Conservation (phyloP, 2,113 vertebrate species). For the Numida meleagris region DNA sequence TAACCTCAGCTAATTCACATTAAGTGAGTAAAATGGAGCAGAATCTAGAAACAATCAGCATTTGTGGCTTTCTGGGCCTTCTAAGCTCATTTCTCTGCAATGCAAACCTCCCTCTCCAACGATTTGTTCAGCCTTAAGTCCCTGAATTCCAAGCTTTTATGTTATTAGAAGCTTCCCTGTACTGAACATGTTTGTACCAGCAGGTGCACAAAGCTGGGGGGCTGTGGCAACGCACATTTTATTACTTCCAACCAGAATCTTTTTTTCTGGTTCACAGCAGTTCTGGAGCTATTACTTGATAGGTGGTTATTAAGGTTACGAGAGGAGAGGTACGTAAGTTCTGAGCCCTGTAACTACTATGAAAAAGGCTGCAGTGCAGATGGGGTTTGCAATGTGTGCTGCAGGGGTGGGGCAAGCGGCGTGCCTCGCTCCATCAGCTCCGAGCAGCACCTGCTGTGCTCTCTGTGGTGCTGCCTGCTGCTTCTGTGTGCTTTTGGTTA, state of each 20-base stretch:
- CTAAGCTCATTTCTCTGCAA: constrained; percentile 34
- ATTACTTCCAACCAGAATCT: background rate
- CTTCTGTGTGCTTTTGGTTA: background rate
- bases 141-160: constrained; percentile 53
- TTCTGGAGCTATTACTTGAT: background rate
- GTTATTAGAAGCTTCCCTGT: constrained; percentile 52
- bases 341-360: background rate
- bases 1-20: constrained; percentile 54
- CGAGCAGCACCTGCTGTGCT: rapidly evolving
- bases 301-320: background rate
- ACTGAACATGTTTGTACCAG: constrained; percentile 30
- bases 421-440: background rate
- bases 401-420: background rate
- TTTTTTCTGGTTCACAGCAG: background rate
- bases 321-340: background rate
- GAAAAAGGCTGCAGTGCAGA: background rate
- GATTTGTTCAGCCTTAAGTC: background rate
- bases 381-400: background rate
- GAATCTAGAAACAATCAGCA: constrained; percentile 39
- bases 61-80: constrained; percentile 49
- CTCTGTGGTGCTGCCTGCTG: background rate
- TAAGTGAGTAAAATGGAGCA: constrained; percentile 34
- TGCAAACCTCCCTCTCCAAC: background rate
- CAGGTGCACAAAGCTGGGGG: constrained; percentile 42
- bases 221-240: constrained; percentile 15